A percentile compares a stretch with the other conserved stretches of the same genome.
These are phyloP conservation scores for Sarcophaga peregrina DNA, from an alignment of 1,140 invertebrate genomes.

Conservation along the genomic window DNA sequence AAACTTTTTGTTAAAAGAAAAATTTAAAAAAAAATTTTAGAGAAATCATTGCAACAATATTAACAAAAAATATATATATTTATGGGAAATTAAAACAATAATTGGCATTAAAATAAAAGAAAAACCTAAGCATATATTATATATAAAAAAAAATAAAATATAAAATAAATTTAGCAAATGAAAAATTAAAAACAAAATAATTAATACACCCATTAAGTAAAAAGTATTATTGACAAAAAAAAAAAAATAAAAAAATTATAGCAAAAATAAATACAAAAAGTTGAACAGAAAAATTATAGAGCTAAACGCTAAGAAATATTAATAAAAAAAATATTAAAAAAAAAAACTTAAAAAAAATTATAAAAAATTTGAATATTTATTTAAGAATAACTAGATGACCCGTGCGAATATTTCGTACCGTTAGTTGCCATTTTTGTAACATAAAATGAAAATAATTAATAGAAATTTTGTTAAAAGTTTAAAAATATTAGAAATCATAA, in stretches of 20 bases:
- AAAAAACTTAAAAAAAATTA: conserved; percentile 24
- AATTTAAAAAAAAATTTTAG: background rate
- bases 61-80: background rate
- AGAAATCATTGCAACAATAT: background rate
- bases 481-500: too few species aligned
- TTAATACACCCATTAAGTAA: conserved; percentile 4
- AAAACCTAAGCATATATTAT: background rate
- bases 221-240: conserved; percentile 14
- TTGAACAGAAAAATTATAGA: conserved; percentile 26
- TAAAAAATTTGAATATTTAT: too few species aligned
- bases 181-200: conserved; percentile 5
- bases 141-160: conserved; percentile 31
- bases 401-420: too few species aligned
- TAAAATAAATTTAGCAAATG: conserved; percentile 3
- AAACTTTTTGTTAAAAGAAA: conserved; percentile 13
- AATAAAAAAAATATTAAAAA: conserved; percentile 32
- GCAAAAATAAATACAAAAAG: conserved; percentile 24
- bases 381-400: too few species aligned
- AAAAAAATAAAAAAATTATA: conserved; percentile 38
- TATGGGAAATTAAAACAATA: conserved; percentile 3
- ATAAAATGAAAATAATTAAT: too few species aligned
- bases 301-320: background rate
- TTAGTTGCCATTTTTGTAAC: too few species aligned
- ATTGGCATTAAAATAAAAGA: conserved; percentile 9
- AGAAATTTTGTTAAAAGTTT: too few species aligned